Evolutionary conservation across 2,888 invertebrate genomes (phyloP), one percentile per base, ranked within the genome.

Genomic region (Gryllus longicercus): DNA sequence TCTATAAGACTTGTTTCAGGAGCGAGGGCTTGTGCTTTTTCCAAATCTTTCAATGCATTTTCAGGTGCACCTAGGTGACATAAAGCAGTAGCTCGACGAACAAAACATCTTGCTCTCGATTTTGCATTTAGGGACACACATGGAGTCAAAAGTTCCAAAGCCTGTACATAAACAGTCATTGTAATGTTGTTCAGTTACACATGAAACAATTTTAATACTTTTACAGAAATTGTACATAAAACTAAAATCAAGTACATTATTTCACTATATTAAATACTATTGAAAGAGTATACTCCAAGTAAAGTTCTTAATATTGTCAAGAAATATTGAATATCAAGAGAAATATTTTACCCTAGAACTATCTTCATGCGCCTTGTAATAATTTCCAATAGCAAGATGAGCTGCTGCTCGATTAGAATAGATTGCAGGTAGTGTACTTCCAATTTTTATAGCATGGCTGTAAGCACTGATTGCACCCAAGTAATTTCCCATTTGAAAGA

Each of bases 391-490:
- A 23, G 92, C 91, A 81, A 95, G 91, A 85, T 96, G 95, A n/a
- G 94, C 93, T 51, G 93, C 93, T 0, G 95, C 93, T 85, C 96
- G 89, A 83, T 93, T 94, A 0, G 93, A 90, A 86, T 91, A 95
- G 78, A 96, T 88, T 84, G 92, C 92, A 0, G 93, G 91, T 86
- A 94, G 89, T 84, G 93, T 92, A 79, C 92, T 91, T 74, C 93
- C 92, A 25, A 95, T 86, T 83, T 92, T 90, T 80, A 96, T 92
- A 1, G 94, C 96, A 85, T 94, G 94, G 51, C 91, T 90, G 85
- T 94, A 96, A 12, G 95, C 96, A 85, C 94, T 95, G 78, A 96
- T 89, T 0, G 96, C 96, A 2, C 93, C 95, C 80, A 93, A 88
- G 85, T 92, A 94, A 87, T 96, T 95, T 50, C 92, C 92, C 81